phyloP scores from a whole-genome alignment of 2,888 invertebrate genomes.

The Meghimatium bilineatum region DNA sequence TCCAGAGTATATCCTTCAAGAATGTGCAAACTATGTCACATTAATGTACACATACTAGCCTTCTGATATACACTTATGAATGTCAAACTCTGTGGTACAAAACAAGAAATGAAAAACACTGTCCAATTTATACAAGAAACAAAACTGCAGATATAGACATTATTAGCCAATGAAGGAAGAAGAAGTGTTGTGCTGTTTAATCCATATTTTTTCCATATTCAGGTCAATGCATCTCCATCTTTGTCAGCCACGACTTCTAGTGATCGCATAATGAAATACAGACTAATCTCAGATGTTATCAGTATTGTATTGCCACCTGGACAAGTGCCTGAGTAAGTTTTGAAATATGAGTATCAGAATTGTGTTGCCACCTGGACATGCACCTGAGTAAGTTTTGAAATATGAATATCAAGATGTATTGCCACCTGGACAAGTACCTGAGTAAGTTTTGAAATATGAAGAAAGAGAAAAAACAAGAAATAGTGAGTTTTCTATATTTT shows the following conservation, averaged over 20 bases:
- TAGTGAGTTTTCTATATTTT: background rate
- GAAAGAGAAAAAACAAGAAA: background rate
- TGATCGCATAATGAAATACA: slow-evolving; percentile 94
- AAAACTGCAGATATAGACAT: too few relatives aligned
- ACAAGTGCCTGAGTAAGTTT: slow-evolving; percentile 86
- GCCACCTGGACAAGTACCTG: slow-evolving; percentile 91
- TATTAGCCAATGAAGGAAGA: too few relatives aligned
- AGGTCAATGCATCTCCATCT: slow-evolving; percentile 97
- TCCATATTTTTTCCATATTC: slow-evolving; percentile 15
- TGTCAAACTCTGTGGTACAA: too few relatives aligned
- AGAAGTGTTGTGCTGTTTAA: too few relatives aligned
- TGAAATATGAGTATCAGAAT: slow-evolving; percentile 81
- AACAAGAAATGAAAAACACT: too few relatives aligned
- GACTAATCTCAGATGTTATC: slow-evolving; percentile 93
- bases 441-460: slow-evolving; percentile 77
- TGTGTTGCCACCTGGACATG: slow-evolving; percentile 90
- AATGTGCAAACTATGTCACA: too few relatives aligned
- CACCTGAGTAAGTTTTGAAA: slow-evolving; percentile 83
- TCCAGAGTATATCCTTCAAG: too few relatives aligned
- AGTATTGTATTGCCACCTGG: slow-evolving; percentile 92
- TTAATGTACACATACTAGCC: too few relatives aligned
- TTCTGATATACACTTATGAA: too few relatives aligned
- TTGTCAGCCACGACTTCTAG: slow-evolving; percentile 95
- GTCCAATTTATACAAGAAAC: too few relatives aligned
- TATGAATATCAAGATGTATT: slow-evolving; percentile 83